A percentile compares a stretch with the other conserved stretches of the same genome.
phyloP scores from a whole-genome alignment of 1,140 invertebrate genomes.

The Orchestia grillus region DNA sequence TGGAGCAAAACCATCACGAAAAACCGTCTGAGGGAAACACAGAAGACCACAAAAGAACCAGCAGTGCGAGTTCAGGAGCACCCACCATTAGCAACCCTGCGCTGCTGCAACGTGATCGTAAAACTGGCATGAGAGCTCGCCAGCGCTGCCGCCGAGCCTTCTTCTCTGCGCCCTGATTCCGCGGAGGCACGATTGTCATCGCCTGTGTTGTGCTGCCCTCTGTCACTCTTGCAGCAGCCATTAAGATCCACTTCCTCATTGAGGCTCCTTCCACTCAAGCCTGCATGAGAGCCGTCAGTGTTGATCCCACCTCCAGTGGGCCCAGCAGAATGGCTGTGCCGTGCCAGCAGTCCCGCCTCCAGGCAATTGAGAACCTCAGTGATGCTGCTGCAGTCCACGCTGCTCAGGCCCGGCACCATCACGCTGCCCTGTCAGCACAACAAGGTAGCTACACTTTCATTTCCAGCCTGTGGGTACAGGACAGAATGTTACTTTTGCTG shows the following conservation, averaged over 20 bases:
- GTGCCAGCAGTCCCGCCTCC: conserved; percentile 71
- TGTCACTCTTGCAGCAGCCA: background rate
- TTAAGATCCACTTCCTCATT: background rate
- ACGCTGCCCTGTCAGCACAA: conserved; percentile 65
- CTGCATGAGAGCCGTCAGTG: too few species aligned
- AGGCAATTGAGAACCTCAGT: conserved; percentile 73
- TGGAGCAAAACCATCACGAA: too few species aligned
- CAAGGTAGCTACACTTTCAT: too few species aligned
- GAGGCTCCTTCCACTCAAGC: background rate
- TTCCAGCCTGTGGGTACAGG: too few species aligned
- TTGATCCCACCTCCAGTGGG: conserved; percentile 70
- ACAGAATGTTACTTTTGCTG: too few species aligned
- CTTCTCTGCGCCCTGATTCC: background rate
- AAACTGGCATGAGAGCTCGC: background rate
- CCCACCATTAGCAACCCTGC: conserved; percentile 8
- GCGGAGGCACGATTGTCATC: background rate
- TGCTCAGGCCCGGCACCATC: conserved; percentile 71
- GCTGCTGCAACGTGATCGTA: conserved; percentile 49
- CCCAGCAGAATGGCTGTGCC: conserved; percentile 73
- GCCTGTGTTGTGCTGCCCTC: background rate
- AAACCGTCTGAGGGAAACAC: too few species aligned
- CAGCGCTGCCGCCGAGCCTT: background rate
- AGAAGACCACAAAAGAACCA: background rate
- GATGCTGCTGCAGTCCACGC: conserved; percentile 72
- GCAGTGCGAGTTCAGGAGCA: background rate